Evolutionary conservation across 2,113 vertebrate genomes (phyloP), one percentile per base, ranked within the genome.

Genomic region (Epinephelus lanceolatus): DNA sequence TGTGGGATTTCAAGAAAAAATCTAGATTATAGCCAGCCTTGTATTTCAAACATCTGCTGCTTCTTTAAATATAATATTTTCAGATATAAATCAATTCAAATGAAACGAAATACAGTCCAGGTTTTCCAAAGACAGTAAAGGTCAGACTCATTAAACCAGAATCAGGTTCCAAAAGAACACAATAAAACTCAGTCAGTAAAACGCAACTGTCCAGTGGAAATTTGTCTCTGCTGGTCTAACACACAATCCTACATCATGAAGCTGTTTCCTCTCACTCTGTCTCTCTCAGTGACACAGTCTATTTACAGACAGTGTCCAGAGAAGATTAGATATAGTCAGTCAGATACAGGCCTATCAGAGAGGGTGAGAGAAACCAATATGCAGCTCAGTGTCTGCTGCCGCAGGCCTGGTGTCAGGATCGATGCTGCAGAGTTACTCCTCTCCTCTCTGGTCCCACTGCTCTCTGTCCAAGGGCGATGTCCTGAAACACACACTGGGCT

Each of bases 401-500:
- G 67, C 57, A 14, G 92, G 91, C 78, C 61, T 37, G 49, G 47
- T 65, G 65, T 59, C 69, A 86, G 70, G 62, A 76, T 86, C 71
- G 70, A 85, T 93, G 61, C 76, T 27, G 47, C 72, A 69, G 71
- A 87, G 74, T 9, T 77, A 71, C 52, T 85, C 61, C 57, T 23
- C 65, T 65, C 86, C 62, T 71, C 71, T 65, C 56, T 53, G 66
- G 49, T 72, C 57, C 52, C 76, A 15, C 23, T 37, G 23, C 47
- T 78, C 63, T 72, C 40, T 75, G 52, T 80, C 77, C 18, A 19
- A 79, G 63, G 42, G 60, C 9, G 37, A 76, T 71, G 40, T 42
- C 63, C 63, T 69, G 73, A 74, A 89, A 80, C 73, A 67, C 75
- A 87, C 66, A 61, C 66, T 76, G 78, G 77, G 49, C 68, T 78